A percentile compares a stretch with the other conserved stretches of the same genome.
These are phyloP conservation scores for Dipodomys merriami DNA, from an alignment of 2,113 vertebrate genomes.

Conservation along the genomic window DNA sequence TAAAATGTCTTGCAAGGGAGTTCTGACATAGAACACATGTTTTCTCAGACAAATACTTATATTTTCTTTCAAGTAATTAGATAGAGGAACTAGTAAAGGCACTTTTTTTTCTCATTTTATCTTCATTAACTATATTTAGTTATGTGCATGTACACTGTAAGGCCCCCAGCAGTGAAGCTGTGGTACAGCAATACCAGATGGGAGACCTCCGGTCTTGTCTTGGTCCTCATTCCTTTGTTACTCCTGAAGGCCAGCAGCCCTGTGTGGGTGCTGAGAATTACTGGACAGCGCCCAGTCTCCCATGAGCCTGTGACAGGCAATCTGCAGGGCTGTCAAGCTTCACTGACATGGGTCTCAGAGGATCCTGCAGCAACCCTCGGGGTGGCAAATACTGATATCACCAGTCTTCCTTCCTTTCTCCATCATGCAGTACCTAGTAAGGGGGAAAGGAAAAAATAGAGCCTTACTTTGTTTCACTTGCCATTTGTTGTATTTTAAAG, in stretches of 20 bases:
- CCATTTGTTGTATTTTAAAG: constrained; percentile 61
- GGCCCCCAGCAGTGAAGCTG: background rate
- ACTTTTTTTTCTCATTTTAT: constrained; percentile 54
- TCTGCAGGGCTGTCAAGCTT: background rate
- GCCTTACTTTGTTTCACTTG: constrained; percentile 69
- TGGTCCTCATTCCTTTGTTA: constrained; percentile 23
- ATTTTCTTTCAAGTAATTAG: constrained; percentile 74
- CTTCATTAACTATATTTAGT: constrained; percentile 39
- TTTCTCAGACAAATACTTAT: constrained; percentile 73
- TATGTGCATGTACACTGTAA: constrained; percentile 38
- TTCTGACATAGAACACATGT: constrained; percentile 65
- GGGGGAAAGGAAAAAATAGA: constrained; percentile 47
- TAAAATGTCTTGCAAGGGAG: constrained; percentile 59
- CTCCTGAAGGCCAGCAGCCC: background rate
- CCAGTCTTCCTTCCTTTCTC: constrained; percentile 73
- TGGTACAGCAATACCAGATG: background rate
- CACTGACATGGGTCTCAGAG: background rate
- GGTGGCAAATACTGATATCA: constrained; percentile 38
- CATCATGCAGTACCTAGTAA: background rate
- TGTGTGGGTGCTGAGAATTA: background rate
- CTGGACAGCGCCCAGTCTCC: background rate
- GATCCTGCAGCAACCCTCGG: background rate
- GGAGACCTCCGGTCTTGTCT: background rate
- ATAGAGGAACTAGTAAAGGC: constrained; percentile 56
- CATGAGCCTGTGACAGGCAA: background rate